These are phyloP conservation scores for Macroramphosus scolopax DNA, from an alignment of 2,797 vertebrate species.

Conservation along the genomic window DNA sequence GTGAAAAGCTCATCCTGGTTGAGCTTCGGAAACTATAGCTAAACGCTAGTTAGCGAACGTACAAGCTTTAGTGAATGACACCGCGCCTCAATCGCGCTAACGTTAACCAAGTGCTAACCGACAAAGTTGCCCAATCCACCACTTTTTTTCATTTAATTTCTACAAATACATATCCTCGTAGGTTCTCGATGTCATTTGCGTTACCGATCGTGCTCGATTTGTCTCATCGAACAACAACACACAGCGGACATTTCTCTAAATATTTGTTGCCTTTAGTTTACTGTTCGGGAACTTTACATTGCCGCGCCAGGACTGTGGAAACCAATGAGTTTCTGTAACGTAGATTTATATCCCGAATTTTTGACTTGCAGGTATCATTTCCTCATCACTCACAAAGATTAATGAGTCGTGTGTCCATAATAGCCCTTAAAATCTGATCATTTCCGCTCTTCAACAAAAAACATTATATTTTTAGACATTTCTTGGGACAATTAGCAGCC, in stretches of 20 bases:
- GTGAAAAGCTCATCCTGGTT: conserved; percentile 58
- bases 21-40: not conserved
- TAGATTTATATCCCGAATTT: fast-evolving
- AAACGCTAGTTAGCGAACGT: not conserved
- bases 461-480: not conserved
- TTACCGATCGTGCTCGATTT: not conserved
- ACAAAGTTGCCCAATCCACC: no score
- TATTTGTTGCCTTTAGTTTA: not conserved
- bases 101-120: no score
- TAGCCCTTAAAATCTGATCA: no score
- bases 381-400: fast-evolving
- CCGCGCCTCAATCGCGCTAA: no score
- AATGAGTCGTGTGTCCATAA: no score
- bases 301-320: conserved; percentile 51
- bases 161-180: not conserved
- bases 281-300: conserved; percentile 32
- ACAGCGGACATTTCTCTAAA: no score
- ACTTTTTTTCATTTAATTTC: no score
- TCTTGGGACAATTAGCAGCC: not conserved
- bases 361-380: conserved; percentile 14
- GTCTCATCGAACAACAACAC: not conserved
- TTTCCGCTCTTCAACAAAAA: not conserved
- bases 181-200: no score
- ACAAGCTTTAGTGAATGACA: no score
- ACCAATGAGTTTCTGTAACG: conserved; percentile 27